Percentiles rank a stretch among this genome's conserved stretches.
These are phyloP conservation scores for Helogale parvula DNA, from an alignment of 2,113 vertebrate species.

Conservation along the genomic window DNA sequence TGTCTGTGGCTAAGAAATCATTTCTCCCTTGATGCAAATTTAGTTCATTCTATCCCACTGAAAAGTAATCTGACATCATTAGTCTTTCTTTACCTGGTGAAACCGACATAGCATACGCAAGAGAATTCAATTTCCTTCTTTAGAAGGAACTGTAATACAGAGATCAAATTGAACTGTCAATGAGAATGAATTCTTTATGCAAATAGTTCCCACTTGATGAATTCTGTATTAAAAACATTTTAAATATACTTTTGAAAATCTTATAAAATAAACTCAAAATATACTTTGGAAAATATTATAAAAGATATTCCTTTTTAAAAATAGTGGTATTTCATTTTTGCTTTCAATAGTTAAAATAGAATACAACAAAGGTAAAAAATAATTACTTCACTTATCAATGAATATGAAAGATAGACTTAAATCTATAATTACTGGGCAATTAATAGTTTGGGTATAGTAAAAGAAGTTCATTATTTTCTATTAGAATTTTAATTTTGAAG, in stretches of 20 bases:
- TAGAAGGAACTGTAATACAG: neutral
- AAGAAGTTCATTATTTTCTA: neutral
- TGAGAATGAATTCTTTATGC: neutral
- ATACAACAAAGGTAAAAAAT: neutral
- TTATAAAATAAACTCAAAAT: neutral
- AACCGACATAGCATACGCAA: neutral
- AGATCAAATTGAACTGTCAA: slow-evolving; percentile 12
- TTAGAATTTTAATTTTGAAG: neutral
- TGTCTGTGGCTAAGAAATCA: slow-evolving; percentile 39
- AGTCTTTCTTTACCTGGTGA: slow-evolving; percentile 43
- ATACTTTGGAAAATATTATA: neutral
- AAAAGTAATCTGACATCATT: slow-evolving; percentile 51
- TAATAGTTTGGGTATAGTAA: neutral
- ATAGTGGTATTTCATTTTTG: neutral
- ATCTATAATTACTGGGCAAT: neutral
- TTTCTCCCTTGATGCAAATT: slow-evolving; percentile 67
- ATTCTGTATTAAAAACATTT: neutral
- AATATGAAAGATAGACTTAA: neutral
- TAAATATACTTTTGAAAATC: neutral
- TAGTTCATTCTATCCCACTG: slow-evolving; percentile 32
- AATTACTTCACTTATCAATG: neutral
- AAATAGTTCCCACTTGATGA: neutral
- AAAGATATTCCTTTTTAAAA: neutral
- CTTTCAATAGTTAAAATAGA: neutral
- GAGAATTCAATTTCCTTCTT: neutral